Base-by-base conservation (phyloP, 2,797 vertebrate species). In the Pelobates cultripes region DNA sequence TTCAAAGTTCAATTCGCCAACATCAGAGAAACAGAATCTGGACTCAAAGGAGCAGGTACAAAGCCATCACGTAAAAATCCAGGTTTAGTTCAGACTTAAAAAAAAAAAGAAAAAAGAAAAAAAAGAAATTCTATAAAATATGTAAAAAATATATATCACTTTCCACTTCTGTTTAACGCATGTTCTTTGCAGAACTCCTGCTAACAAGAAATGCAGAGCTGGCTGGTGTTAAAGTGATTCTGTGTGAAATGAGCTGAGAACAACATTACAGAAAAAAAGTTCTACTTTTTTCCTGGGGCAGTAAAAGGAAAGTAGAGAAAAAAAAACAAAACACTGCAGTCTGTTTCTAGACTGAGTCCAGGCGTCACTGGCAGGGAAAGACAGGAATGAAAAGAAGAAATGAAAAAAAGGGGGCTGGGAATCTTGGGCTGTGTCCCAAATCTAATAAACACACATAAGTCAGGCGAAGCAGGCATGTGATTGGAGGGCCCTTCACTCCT, bases 371-470 rank as follows among this genome's bases (percentile, higher is more conserved):
- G 67, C 77, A 72, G 61, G 70, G 68, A 80, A 79, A 84, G 77
- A 80, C 82, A 84, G 82, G 77, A 84, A 84, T 80, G 82, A 84
- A 84, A 68, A 86, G 88, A 78, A 12, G 75, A 89, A 85, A 81
- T 7, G 79, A 7, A 28, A 75, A 64, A 64, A 70, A 75, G 82
- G 84, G 45, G 64, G 0, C 79, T 86, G 88, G 86, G 79, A 89
- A 88, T 86, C 0, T 84, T 85, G 87, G 82, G 79, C 70, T 86
- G 4, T 53, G 87, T 86, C 85, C 89, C 83, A 85, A 75, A 77
- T 55, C 0, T n/a, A 76, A 61, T 77, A 77, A 84, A 83, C 87
- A 13, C 86, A 85, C 86, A 47, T 15, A 74, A 63, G 43, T n/a
- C 57, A 85, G 47, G 63, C 17, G 60, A 73, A 64, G 42, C 17